Percentiles rank a stretch among this genome's conserved stretches.
phyloP scores from a whole-genome alignment of 2,113 vertebrate genomes.

The Murina feae region DNA sequence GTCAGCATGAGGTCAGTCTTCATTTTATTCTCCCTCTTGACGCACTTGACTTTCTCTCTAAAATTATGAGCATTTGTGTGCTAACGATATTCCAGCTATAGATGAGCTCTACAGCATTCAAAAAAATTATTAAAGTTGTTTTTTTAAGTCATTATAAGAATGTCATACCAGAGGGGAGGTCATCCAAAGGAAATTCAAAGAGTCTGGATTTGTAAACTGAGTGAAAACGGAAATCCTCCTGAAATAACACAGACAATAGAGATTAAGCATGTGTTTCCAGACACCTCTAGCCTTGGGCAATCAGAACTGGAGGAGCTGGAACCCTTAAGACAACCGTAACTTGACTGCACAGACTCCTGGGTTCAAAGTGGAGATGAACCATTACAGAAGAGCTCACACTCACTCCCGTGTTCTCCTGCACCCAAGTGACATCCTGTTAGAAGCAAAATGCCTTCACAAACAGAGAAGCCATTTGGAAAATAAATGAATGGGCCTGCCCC shows the following conservation, averaged over 20 bases:
- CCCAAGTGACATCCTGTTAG: background rate
- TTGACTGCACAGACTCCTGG: background rate
- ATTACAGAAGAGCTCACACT: background rate
- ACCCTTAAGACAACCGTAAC: background rate
- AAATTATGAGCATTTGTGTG: background rate
- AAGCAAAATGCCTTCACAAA: slow-evolving; percentile 5
- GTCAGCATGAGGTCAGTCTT: background rate
- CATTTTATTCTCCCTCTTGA: background rate
- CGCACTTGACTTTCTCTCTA: background rate
- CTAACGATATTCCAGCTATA: slow-evolving; percentile 26
- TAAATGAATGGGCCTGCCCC: background rate
- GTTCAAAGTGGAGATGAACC: background rate
- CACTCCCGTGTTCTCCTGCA: background rate
- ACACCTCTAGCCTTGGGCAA: background rate
- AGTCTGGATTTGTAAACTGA: slow-evolving; percentile 94
- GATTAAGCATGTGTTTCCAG: slow-evolving; percentile 53
- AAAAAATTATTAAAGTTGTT: background rate
- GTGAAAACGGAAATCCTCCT: slow-evolving; percentile 90
- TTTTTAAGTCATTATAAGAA: slow-evolving; percentile 37
- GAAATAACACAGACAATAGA: slow-evolving; percentile 75
- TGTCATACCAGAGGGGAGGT: slow-evolving; percentile 85
- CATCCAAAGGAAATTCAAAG: slow-evolving; percentile 84
- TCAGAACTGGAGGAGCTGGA: background rate
- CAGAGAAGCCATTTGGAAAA: slow-evolving; percentile 29
- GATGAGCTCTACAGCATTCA: slow-evolving; percentile 37